Base-by-base conservation (phyloP, 2,888 invertebrate genomes). In the Cylloceria caligata region DNA sequence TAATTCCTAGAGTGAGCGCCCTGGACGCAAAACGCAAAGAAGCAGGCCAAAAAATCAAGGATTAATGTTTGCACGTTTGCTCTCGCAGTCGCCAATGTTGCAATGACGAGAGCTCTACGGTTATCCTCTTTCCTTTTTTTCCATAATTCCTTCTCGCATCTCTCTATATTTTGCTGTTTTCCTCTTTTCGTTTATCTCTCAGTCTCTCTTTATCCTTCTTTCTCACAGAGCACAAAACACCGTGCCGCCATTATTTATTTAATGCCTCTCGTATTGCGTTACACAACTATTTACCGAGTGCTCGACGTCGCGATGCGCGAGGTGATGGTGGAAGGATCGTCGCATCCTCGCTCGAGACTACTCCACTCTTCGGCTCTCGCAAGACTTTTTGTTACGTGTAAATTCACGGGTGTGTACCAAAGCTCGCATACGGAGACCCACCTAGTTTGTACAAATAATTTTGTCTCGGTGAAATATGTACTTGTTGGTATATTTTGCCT, bases 371-470 rank as follows among this genome's bases (percentile, higher is more conserved):
- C 42, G 11, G 52, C 74, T 79, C 82, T 82, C 79, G 52, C 71
- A 79, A 79, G 82, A 79, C 71, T 82, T 79, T 82, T 82, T 82
- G 73, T 82, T 82, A 74, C 65, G 71, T 73, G 79, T 75, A 79
- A 82, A 82, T 71, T 75, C 71, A 74, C 80, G 73, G 69, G 68
- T 77, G 84, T 80, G 81, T 85, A 86, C 83, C 82, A 81, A 84
- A 83, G 85, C 87, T 85, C 88, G 85, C 85, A 87, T 88, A 89
- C 87, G 73, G 83, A 85, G 83, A 84, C 86, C 87, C 86, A 84
- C 86, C 86, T 86, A 88, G 88, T 90, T 90, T 90, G 89, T 88
- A 89, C 89, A 90, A 90, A 90, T 89, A 90, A 90, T 89, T 91
- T 87, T 65, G 74, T 78, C 78, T 72, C 77, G n/a, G 60, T 80